These are phyloP conservation scores for Cantharis lateralis DNA, from an alignment of 2,888 invertebrate genomes.

Conservation along the genomic window DNA sequence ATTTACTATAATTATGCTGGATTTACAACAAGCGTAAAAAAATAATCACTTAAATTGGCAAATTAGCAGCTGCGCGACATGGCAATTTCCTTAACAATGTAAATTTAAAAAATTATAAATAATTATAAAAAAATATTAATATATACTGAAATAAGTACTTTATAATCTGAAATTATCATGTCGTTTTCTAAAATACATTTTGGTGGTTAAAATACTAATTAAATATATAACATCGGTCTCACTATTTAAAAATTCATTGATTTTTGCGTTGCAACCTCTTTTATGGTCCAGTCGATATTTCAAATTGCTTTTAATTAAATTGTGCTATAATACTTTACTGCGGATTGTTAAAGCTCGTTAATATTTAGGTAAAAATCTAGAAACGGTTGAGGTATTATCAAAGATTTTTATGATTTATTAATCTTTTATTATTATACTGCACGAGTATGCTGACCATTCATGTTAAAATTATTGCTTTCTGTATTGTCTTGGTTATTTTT, in stretches of 20 bases:
- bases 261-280: background rate
- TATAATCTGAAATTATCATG: background rate
- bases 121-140: background rate
- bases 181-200: background rate
- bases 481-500: constrained; percentile 8
- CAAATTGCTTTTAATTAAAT: background rate
- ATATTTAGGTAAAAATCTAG: background rate
- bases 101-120: background rate
- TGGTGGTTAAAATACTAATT: background rate
- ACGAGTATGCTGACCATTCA: constrained; percentile 18
- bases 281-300: background rate
- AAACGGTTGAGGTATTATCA: background rate
- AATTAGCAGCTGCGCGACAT: background rate
- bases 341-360: background rate
- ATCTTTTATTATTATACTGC: background rate
- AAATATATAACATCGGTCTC: background rate
- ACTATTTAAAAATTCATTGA: background rate
- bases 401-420: background rate
- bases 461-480: constrained; percentile 21
- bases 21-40: background rate
- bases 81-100: background rate
- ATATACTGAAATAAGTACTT: background rate
- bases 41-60: background rate
- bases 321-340: background rate
- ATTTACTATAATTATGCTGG: background rate